Base-by-base conservation (phyloP, 1,140 invertebrate species). In the Carposina sasakii region DNA sequence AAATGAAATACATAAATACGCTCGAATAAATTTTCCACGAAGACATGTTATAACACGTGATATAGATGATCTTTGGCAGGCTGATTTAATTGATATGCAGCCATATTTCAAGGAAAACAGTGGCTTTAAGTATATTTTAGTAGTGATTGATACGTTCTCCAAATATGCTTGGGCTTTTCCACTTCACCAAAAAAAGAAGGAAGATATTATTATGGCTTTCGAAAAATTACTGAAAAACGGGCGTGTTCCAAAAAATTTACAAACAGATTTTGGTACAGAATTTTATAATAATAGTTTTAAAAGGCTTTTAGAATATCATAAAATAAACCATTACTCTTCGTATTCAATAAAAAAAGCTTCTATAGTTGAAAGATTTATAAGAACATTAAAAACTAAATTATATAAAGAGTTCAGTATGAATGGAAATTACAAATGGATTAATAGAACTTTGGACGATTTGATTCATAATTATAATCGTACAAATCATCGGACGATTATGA, bases 131-230 rank as follows among this genome's bases (percentile, higher is more conserved):
- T 87, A 81, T 54, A 60, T 88, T 21, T 53, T 88, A 41, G 76
- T 67, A 17, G 66, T 85, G 3, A 87, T 88, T 46, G 78, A 87
- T 61, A 53, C 58, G 19, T 86, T 85, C 60, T 72, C 67, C 40
- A 87, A 86, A 67, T 81, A 64, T 60, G 74, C 77, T 16, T 87
- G 71, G 72, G 71, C 69, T n/a, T 30, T 71, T 19, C 72, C 81
- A 4, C 13, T 88, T 21, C 85, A 85, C 75, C 71, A 52, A 10
- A 88, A 88, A 71, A 81, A 48, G 41, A 74, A 55, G 37, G 46
- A 48, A 54, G 58, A 73, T 36, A 65, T 84, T 3, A 55, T 50
- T 16, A 23, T 46, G 8, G 41, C 48, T 16, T 41, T 55, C 23
- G 12, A 24, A 12, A 40, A 22, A 21, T 36, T 83, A 64, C 54